phyloP scores from a whole-genome alignment of 2,888 invertebrate genomes.

The Ypsolopha sequella region DNA sequence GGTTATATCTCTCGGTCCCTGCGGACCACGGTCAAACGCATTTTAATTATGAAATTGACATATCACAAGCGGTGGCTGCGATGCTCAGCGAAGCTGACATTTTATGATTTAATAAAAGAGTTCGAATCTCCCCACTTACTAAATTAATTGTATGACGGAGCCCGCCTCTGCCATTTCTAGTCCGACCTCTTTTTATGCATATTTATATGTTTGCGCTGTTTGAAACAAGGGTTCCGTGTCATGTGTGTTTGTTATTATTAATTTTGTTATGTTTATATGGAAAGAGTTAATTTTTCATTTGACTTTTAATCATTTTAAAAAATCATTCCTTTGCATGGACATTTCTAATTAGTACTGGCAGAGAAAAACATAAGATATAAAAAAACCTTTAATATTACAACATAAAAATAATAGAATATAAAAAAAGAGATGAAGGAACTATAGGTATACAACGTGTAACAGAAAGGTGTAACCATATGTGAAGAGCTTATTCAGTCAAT shows the following conservation, averaged over 20 bases:
- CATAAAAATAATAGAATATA: too few species aligned
- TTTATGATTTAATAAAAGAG: constrained; percentile 69
- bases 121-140: constrained; percentile 33
- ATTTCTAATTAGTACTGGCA: too few species aligned
- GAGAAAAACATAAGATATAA: too few species aligned
- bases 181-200: constrained; percentile 45
- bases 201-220: constrained; percentile 58
- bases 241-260: constrained; percentile 42
- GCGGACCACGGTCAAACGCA: constrained; percentile 59
- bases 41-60: constrained; percentile 70
- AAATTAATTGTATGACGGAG: constrained; percentile 45
- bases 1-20: constrained; percentile 37
- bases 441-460: too few species aligned
- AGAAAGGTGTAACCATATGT: too few species aligned
- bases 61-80: constrained; percentile 34
- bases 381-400: too few species aligned
- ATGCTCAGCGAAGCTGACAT: constrained; percentile 32
- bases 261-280: constrained; percentile 14
- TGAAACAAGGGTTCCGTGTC: constrained; percentile 36
- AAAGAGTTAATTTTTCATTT: constrained; percentile 17
- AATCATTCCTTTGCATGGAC: background rate
- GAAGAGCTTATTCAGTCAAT: too few species aligned
- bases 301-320: background rate
- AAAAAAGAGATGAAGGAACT: too few species aligned
- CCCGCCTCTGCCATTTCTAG: constrained; percentile 33